These are phyloP conservation scores for Stenotaenia linearis DNA, from an alignment of 2,888 invertebrate species.

Conservation along the genomic window DNA sequence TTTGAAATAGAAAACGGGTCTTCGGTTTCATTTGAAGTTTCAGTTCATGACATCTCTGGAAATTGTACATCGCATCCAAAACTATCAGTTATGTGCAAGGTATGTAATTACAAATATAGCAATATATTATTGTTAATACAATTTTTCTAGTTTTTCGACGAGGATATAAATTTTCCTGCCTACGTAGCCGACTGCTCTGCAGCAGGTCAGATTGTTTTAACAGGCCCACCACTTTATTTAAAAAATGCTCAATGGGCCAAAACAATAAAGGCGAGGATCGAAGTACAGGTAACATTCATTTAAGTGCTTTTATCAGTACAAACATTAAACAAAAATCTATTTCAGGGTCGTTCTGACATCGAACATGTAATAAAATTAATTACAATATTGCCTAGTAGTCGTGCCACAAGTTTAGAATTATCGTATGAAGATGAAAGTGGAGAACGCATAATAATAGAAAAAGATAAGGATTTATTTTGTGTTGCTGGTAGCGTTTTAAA, in stretches of 20 bases:
- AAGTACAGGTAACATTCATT: constrained; percentile 43
- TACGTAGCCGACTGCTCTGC: constrained; percentile 43
- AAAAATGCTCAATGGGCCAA: constrained; percentile 42
- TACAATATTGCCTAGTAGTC: constrained; percentile 43
- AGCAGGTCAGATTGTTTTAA: constrained; percentile 42
- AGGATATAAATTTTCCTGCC: constrained; percentile 40
- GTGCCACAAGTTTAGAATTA: constrained; percentile 41
- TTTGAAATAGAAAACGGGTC: constrained; percentile 35
- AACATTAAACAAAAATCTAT: too few species aligned
- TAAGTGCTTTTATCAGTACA: too few species aligned
- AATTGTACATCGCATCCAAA: constrained; percentile 32
- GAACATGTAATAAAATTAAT: constrained; percentile 42
- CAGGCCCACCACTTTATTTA: constrained; percentile 42
- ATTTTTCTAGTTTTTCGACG: constrained; percentile 42
- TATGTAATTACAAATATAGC: not conserved
- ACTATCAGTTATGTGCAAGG: constrained; percentile 31
- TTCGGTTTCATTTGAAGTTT: constrained; percentile 29
- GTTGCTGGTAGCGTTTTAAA: constrained; percentile 41
- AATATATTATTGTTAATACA: not conserved
- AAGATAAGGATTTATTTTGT: constrained; percentile 41
- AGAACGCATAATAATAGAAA: constrained; percentile 38
- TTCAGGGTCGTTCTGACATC: constrained; percentile 42
- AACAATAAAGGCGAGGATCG: constrained; percentile 41
- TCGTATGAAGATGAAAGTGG: constrained; percentile 39
- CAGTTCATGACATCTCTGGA: constrained; percentile 31